Evolutionary conservation across 2,888 invertebrate species (phyloP), one percentile per base, ranked within the genome.

Genomic region (Mythimna ferrago): DNA sequence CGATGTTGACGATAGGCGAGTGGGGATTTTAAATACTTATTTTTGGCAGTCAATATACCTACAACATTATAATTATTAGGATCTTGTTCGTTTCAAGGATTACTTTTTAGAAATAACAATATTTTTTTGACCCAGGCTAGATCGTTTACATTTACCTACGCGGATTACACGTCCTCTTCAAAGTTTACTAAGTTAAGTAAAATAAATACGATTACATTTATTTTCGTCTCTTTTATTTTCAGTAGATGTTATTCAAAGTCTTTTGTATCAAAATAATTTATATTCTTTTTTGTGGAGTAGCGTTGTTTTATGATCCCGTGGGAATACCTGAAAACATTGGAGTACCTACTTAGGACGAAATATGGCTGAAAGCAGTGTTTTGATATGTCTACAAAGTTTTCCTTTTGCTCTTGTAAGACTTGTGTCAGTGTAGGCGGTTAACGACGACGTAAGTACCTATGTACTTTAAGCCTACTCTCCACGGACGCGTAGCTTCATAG

Each of bases 181-280:
- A 70, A 4, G 16, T 72, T 44, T 26, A 21, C 21, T 41, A 10
- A 73, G 16, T 41, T 53, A 60, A 74, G 48, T 73, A 51, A 67
- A 57, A 76, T 14, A 58, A 66, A 67, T 76, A 41, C 7, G 19
- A 19, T 51, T 26, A 58, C 41, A 44, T 58, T 58, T 53, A 70
- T 73, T 35, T 78, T 6, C 26, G 60, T 60, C 35, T 44, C 41
- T 54, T 78, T 78, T 70, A 70, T 78, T 78, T 44, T 71, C 35
- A 26, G 26, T 19, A 53, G 44, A 78, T 70, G 11, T 70, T 44
- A 35, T 60, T 26, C n/a, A 44, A 60, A 78, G 35, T 60, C 44
- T 78, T 71, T 78, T 71, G 58, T 78, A 78, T 21, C 44, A 54
- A 78, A 60, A 78, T 78, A 54, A 74, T 78, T 60, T 74, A 74